Evolutionary conservation across 2,888 invertebrate species (phyloP), one percentile per base, ranked within the genome.

Genomic region (Macaria notata): DNA sequence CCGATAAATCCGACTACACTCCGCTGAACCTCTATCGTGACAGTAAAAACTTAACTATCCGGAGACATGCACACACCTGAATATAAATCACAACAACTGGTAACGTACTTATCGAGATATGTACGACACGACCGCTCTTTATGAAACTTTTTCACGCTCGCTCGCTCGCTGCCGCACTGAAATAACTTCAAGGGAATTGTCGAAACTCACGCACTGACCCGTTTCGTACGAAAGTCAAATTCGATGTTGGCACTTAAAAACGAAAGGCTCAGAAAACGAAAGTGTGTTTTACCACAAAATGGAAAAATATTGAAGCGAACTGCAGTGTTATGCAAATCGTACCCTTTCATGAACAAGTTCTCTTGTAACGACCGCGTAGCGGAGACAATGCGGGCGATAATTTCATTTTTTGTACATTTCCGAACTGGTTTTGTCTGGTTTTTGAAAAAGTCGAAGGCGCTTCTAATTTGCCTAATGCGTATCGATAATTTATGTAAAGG

Each of bases 11-110:
- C 77, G 81, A 76, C 76, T 80, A 76, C 78, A 86, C 83, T 84
- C 81, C 78, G 73, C 76, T 72, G 70, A 71, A 74, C 83, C 83
- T 81, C 80, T 88, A 86, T 88, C 87, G 81, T 79, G 85, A 78
- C 81, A 78, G 77, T 89, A 88, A 88, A 88, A 89, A 81, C 79
- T 86, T 86, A 88, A 89, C 86, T 88, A 88, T 89, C 86, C 78
- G 79, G 81, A 76, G 78, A 86, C 90, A 90, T 82, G 88, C 84
- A 84, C 78, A 78, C 83, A 85, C 84, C 82, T 83, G 79, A 80
- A 83, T 84, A 81, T 86, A 89, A 88, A 89, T 86, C 85, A 87
- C 83, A 73, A 81, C 73, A 76, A 81, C 80, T 74, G 69, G 79
- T 81, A 83, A 77, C 72, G 71, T 78, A 84, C 80, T 84, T 88